Evolutionary conservation across 2,888 invertebrate genomes (phyloP), one percentile per base, ranked within the genome.

Genomic region (Anthophora plumipes): DNA sequence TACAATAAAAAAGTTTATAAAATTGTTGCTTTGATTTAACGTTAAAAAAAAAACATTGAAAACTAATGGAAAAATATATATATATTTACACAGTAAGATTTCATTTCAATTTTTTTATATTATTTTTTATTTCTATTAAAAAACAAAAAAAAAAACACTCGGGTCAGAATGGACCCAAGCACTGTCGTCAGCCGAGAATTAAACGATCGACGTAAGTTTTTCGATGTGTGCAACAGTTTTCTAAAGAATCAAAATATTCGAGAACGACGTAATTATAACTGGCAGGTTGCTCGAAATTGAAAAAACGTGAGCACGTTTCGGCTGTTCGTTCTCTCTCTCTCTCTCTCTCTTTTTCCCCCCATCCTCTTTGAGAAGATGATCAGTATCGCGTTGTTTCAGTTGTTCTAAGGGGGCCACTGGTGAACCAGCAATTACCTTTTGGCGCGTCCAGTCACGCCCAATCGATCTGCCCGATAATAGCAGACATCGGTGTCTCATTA

Each of bases 381-480:
- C 77, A 55, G 14, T 67, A 67, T 75, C 77, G 69, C 52, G 39
- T 66, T 59, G 64, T 48, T 70, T 60, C 70, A 60, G 64, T 79
- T 66, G 70, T 66, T 79, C 79, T 48, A 70, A 59, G 63, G 63
- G 66, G 39, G 64, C 14, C 14, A 41, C 14, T n/a, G 68, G 55
- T 61, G 60, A 79, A 77, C 77, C 77, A 54, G 70, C 70, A 77
- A 79, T 79, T 79, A 79, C 77, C 59, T 77, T 77, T 70, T 52
- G 70, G 20, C 60, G 77, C 70, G 60, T 79, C 41, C 69, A 76
- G 78, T 79, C 77, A 79, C 78, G 79, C 79, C 79, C 71, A 71
- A 67, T 72, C 67, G 72, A 80, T 80, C 67, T 61, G 55, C 31
- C 39, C 61, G 78, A 80, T 80, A 80, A 80, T 80, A 46, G 43